Conservation (phyloP, 2,113 vertebrate species). For the Leucopternis melanops region DNA sequence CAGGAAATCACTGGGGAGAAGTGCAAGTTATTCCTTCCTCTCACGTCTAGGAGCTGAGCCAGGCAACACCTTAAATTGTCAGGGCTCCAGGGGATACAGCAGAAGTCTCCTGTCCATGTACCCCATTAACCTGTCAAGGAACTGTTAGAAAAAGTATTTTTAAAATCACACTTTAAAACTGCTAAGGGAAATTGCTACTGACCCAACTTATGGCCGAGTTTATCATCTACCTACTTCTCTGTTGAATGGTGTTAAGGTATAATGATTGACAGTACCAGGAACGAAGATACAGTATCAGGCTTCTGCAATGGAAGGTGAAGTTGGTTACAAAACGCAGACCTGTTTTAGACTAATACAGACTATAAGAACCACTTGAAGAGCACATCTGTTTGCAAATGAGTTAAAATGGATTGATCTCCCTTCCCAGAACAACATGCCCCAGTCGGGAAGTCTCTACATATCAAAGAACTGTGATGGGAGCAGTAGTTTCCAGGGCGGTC, state of each 20-base stretch:
- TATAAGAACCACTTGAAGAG: background rate
- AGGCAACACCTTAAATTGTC: constrained; percentile 5
- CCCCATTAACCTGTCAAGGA: background rate
- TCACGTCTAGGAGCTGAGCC: background rate
- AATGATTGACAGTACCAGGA: background rate
- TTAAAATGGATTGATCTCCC: background rate
- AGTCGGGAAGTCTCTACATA: background rate
- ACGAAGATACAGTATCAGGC: background rate
- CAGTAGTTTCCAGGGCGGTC: background rate
- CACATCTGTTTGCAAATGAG: background rate
- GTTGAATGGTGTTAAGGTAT: background rate
- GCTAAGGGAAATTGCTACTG: background rate
- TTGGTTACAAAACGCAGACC: background rate
- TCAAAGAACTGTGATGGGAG: background rate
- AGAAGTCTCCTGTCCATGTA: background rate
- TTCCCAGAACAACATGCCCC: background rate
- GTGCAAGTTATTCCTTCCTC: background rate
- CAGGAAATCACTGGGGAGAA: background rate
- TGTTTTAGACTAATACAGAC: background rate
- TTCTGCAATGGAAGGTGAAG: background rate
- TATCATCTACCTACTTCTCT: background rate
- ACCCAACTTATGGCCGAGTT: background rate
- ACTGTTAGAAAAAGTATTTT: background rate
- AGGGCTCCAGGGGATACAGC: background rate
- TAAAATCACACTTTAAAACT: background rate